These are phyloP conservation scores for Danionella dracula DNA, from an alignment of 2,797 vertebrate species.

Conservation along the genomic window DNA sequence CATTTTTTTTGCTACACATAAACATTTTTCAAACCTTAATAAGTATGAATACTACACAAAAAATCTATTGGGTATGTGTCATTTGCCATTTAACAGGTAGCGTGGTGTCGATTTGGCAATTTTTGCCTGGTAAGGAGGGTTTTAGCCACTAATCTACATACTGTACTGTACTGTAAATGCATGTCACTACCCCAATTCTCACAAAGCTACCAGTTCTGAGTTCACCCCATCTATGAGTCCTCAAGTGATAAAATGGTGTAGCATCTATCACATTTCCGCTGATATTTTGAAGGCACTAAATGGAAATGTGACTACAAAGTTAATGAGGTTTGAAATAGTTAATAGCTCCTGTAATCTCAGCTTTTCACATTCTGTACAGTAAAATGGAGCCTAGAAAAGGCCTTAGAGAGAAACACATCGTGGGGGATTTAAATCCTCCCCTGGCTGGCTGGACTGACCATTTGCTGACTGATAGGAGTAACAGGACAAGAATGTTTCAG, in stretches of 20 bases:
- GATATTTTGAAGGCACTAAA: conserved; percentile 45
- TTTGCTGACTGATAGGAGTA: conserved; percentile 29
- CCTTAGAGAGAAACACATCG: conserved; percentile 25
- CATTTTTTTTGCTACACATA: too few species aligned
- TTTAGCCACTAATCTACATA: too few species aligned
- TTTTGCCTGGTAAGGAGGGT: too few species aligned
- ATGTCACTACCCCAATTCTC: too few species aligned
- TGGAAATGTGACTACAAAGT: conserved; percentile 44
- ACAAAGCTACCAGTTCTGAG: background rate
- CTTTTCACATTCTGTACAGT: conserved; percentile 37
- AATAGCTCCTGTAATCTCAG: conserved; percentile 48
- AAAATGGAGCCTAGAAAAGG: conserved; percentile 45
- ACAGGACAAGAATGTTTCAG: conserved; percentile 7
- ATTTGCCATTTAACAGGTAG: too few species aligned
- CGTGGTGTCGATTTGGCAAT: too few species aligned
- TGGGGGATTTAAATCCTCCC: conserved; percentile 31
- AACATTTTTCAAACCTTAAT: too few species aligned
- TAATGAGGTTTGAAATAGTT: conserved; percentile 50
- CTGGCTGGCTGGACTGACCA: conserved; percentile 29
- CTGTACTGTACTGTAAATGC: too few species aligned
- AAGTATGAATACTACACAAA: too few species aligned
- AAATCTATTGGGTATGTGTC: too few species aligned
- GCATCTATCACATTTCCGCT: conserved; percentile 39
- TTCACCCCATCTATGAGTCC: conserved; percentile 32
- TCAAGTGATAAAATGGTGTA: conserved; percentile 34